Evolutionary conservation across 2,888 invertebrate genomes (phyloP), one percentile per base, ranked within the genome.

Genomic region (Cyclophora punctaria): DNA sequence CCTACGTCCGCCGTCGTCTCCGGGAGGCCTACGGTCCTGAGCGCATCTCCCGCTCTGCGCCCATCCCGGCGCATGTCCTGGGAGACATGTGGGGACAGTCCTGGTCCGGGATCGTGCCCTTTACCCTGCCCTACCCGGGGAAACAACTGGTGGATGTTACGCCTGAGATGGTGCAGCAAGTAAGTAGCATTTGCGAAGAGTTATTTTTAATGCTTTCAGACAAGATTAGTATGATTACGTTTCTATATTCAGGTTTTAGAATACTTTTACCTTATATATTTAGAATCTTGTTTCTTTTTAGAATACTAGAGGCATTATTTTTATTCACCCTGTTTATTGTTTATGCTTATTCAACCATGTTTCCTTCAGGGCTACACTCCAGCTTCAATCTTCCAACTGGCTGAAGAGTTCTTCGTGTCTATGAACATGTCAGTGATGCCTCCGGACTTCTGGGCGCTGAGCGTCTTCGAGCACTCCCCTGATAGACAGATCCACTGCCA

Each of bases 11-110:
- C 35, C 91, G 94, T 51, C 94, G 95, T 67, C 89, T 98, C 7
- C 91, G 95, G 1, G 93, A 95, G 67, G 90, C 93, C 35, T 96
- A 97, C 69, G 97, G 97, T 0, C 94, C 94, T 0, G 95, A 96
- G 68, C 91, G 93, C 60, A 93, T 95, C 48, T 94, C 93, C 60
- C 87, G 93, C 2, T 93, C 94, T 43, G 95, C 96, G 0, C 96
- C 96, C 0, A 89, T 96, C 44, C 96, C 96, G 0, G 95, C 95
- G 0, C 96, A 96, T 67, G 90, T 96, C 50, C 89, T 96, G 3
- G 96, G 97, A 0, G 96, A 96, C 71, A 95, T 97, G 94, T 97
- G 96, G 93, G 95, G 91, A 0, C 96, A 97, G 78, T 93, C 93
- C 45, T 97, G 96, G 96, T 89, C 91, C 0, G 95, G 95, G 57